These are phyloP conservation scores for Cathartes aura DNA, from an alignment of 2,113 vertebrate genomes.

Conservation along the genomic window DNA sequence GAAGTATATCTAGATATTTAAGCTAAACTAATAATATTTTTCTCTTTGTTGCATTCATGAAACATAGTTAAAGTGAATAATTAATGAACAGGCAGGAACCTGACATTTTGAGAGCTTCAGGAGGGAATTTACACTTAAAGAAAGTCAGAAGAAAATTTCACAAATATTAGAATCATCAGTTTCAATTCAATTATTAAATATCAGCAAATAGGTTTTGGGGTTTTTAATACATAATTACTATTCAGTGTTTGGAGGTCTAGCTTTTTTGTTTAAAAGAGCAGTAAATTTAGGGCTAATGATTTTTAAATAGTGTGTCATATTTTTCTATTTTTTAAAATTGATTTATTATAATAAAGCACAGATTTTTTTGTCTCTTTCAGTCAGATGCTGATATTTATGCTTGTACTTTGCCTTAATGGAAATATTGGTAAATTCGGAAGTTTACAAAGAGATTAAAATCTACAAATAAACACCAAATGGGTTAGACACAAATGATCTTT, in stretches of 20 bases:
- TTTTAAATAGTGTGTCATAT: not conserved
- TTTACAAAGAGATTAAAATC: not conserved
- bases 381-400: not conserved
- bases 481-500: not conserved
- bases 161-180: not conserved
- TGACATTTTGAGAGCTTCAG: not conserved
- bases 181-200: not conserved
- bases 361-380: not conserved
- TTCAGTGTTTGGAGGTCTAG: not conserved
- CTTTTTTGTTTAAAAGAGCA: not conserved
- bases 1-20: not conserved
- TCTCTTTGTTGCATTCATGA: not conserved
- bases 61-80: not conserved
- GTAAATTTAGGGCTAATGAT: not conserved
- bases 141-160: not conserved
- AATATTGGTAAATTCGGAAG: not conserved
- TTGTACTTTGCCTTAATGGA: not conserved
- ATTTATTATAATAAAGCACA: not conserved
- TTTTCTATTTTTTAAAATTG: not conserved
- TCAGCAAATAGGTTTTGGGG: fast-evolving
- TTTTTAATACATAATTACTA: not conserved
- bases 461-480: not conserved
- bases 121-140: not conserved
- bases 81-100: not conserved
- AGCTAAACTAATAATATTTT: not conserved